Percentiles rank a stretch among this genome's conserved stretches.
These are phyloP conservation scores for Lamprotornis superbus DNA, from an alignment of 2,113 vertebrate genomes.

Conservation along the genomic window DNA sequence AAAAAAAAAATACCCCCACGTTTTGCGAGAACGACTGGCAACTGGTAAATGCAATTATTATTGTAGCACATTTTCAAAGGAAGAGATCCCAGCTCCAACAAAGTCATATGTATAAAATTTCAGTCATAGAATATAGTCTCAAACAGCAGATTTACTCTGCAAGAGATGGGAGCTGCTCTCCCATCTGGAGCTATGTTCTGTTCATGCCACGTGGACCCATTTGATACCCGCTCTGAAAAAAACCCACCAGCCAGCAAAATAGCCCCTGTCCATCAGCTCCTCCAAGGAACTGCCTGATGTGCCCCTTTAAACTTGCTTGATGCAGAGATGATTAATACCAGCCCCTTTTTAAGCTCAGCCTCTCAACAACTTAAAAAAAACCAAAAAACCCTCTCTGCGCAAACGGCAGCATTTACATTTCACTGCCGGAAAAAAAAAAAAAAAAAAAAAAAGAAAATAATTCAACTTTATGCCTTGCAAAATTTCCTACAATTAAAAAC, in stretches of 20 bases:
- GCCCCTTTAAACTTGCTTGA: constrained; percentile 35
- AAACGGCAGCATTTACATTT: constrained; percentile 58
- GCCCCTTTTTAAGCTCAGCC: constrained; percentile 17
- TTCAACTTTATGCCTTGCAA: constrained; percentile 68
- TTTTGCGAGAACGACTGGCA: constrained; percentile 67
- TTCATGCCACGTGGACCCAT: constrained; percentile 48
- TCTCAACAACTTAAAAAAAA: neutral
- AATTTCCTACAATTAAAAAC: constrained; percentile 49
- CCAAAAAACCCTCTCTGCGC: neutral
- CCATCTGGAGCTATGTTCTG: constrained; percentile 67
- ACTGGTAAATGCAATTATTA: constrained; percentile 72
- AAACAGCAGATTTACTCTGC: constrained; percentile 69
- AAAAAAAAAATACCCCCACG: neutral
- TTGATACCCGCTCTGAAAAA: constrained; percentile 21
- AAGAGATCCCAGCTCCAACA: constrained; percentile 73
- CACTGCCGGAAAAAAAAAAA: constrained; percentile 52
- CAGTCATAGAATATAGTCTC: constrained; percentile 68
- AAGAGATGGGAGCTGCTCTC: constrained; percentile 67
- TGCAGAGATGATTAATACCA: constrained; percentile 28
- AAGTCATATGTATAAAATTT: constrained; percentile 80
- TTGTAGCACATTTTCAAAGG: constrained; percentile 71
- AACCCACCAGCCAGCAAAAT: constrained; percentile 33
- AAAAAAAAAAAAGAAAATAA: constrained; percentile 28
- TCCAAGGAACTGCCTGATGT: constrained; percentile 18
- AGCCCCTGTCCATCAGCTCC: constrained; percentile 44